Percentiles rank a stretch among this genome's conserved stretches.
Evolutionary conservation across 2,888 invertebrate genomes (phyloP).

Genomic region (Platerodrilus igneus): DNA sequence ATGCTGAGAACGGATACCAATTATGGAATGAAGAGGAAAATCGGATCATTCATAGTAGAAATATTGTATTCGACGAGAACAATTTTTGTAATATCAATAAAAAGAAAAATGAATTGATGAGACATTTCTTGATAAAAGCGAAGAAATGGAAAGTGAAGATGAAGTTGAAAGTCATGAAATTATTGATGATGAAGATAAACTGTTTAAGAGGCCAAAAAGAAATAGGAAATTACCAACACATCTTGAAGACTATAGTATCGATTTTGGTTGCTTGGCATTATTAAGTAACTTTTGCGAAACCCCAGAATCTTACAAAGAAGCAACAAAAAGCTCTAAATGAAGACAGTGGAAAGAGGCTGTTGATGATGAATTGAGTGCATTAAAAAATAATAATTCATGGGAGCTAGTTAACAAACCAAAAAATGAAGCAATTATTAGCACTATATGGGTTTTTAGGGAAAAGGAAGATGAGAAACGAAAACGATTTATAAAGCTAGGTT

Average conservation of each 20-base stretch:
- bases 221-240: background rate
- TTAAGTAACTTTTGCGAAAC: conserved; percentile 1
- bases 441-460: conserved; percentile 10
- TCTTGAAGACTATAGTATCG: conserved; percentile 1
- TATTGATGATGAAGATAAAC: conserved; percentile 17
- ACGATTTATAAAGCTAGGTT: conserved; percentile 6
- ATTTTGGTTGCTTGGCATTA: conserved; percentile 1
- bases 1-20: no score
- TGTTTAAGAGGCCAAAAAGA: background rate
- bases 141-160: no score
- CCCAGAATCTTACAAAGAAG: conserved; percentile 1
- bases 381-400: no score
- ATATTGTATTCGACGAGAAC: no score
- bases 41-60: no score
- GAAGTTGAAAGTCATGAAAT: no score
- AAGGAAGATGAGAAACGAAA: conserved; percentile 31
- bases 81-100: no score
- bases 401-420: conserved; percentile 1
- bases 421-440: conserved; percentile 3
- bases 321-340: no score
- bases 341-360: background rate
- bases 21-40: no score
- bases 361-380: conserved; percentile 1
- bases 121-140: no score
- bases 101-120: no score